Percentiles rank a stretch among this genome's conserved stretches.
These are phyloP conservation scores for Cantharis nigra DNA, from an alignment of 2,888 invertebrate species.

Conservation along the genomic window DNA sequence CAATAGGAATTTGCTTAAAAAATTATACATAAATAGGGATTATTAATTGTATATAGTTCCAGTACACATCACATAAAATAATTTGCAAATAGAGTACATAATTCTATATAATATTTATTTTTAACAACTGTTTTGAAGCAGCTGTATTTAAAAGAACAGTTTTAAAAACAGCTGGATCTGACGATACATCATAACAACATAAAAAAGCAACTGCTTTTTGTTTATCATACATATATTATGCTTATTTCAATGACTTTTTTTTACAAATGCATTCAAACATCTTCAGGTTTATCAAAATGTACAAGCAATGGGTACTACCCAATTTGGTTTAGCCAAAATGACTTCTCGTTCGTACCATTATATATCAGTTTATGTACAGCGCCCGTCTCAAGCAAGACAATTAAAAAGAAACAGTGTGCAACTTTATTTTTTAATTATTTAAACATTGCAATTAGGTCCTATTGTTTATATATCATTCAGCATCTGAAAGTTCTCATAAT, in stretches of 20 bases:
- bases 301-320: neutral
- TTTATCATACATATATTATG: neutral
- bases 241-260: neutral
- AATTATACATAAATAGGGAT: neutral
- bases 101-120: constrained; percentile 1
- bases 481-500: neutral
- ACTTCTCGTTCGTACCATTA: neutral
- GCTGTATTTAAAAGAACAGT: constrained; percentile 9
- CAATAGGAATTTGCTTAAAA: neutral
- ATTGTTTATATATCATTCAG: neutral
- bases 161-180: constrained; percentile 8
- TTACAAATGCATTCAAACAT: neutral
- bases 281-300: neutral
- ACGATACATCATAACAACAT: neutral
- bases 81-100: neutral
- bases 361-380: no score
- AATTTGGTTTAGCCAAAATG: neutral
- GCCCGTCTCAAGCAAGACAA: neutral
- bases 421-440: neutral
- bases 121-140: constrained; percentile 9
- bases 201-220: neutral
- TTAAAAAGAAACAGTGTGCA: neutral
- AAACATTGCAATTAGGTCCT: neutral
- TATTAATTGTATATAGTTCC: neutral
- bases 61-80: neutral